Evolutionary conservation across 2,888 invertebrate genomes (phyloP).

Genomic region (Yponomeuta cagnagella): DNA sequence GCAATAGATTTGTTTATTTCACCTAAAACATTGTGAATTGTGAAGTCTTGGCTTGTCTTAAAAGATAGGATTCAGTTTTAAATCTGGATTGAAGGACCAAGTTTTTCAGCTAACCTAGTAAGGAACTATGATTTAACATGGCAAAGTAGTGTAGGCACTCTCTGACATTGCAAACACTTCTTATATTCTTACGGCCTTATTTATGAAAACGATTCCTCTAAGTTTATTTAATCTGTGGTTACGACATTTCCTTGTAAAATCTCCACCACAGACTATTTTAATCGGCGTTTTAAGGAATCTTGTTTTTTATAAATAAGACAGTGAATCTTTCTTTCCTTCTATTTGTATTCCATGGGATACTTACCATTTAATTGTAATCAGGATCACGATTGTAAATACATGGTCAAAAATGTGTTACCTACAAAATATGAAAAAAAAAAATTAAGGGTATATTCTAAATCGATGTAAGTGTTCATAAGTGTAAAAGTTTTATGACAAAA

Average conservation of each 20-base stretch:
- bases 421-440: constrained; percentile 17
- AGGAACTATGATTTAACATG: background rate
- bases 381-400: background rate
- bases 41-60: background rate
- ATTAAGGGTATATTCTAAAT: constrained; percentile 63
- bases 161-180: background rate
- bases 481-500: constrained; percentile 57
- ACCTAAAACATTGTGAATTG: too few relatives aligned
- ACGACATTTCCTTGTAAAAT: too few relatives aligned
- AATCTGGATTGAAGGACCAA: background rate
- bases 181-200: background rate
- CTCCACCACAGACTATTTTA: too few relatives aligned
- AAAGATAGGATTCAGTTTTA: background rate
- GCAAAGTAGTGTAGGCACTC: background rate
- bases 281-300: too few relatives aligned
- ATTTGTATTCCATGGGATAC: background rate
- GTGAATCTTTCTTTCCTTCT: background rate
- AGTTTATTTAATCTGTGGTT: too few relatives aligned
- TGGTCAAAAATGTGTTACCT: background rate
- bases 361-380: background rate
- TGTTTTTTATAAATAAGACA: too few relatives aligned
- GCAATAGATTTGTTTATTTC: background rate
- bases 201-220: too few relatives aligned
- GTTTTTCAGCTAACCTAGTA: background rate
- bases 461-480: constrained; percentile 69